phyloP scores from a whole-genome alignment of 2,888 invertebrate species.

The Nomada fabriciana region DNA sequence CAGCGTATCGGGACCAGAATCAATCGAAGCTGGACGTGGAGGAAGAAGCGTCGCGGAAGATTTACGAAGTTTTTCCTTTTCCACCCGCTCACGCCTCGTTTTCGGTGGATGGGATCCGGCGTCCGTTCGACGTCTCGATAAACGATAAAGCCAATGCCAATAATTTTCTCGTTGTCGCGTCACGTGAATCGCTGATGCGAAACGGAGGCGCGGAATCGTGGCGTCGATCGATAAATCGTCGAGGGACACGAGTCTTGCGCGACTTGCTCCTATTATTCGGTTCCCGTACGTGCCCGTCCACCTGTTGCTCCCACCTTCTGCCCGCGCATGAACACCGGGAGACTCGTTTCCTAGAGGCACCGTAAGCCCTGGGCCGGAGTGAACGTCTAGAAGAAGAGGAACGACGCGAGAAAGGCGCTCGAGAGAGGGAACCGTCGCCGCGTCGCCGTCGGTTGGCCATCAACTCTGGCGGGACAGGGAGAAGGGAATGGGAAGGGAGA shows the following conservation, averaged over 20 bases:
- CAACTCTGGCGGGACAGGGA: constrained; percentile 16
- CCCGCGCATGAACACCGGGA: constrained; percentile 48
- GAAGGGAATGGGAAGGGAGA: constrained; percentile 37
- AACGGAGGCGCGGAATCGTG: constrained; percentile 4
- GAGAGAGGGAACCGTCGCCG: constrained; percentile 32
- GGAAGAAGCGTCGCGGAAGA: not conserved
- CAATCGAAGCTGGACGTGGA: not conserved
- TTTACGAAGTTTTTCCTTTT: not conserved
- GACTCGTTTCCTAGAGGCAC: constrained; percentile 66
- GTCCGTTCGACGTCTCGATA: no score
- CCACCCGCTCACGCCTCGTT: no score
- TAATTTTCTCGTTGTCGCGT: not conserved
- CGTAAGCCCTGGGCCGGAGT: constrained; percentile 54
- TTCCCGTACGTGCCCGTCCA: constrained; percentile 71
- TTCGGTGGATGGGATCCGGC: no score
- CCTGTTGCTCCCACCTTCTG: constrained; percentile 77
- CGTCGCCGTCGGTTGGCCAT: not conserved
- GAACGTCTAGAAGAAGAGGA: constrained; percentile 32
- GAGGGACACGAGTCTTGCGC: constrained; percentile 12
- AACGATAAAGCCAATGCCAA: no score
- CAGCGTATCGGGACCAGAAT: not conserved
- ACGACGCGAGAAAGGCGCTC: constrained; percentile 35
- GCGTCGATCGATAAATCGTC: constrained; percentile 40
- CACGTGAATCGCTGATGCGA: not conserved
- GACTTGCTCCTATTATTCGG: constrained; percentile 66